Evolutionary conservation across 2,113 vertebrate genomes (phyloP), one percentile per base, ranked within the genome.

Genomic region (Polypterus bichir): DNA sequence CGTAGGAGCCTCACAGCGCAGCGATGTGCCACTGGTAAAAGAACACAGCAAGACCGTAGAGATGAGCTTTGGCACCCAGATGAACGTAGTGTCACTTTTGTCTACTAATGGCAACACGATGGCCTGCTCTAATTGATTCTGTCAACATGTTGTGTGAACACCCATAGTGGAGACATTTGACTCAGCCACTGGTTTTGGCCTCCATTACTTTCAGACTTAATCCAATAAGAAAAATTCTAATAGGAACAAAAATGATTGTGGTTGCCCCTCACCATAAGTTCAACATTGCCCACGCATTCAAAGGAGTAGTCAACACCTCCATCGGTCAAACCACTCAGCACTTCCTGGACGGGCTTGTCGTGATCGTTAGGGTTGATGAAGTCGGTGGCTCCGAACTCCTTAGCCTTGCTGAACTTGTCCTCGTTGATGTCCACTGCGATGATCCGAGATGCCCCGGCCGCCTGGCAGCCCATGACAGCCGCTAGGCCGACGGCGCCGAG

Each of bases 221-320:
- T 27, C 27, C 27, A 27, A 27, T 27, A 27, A 27, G 27, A 27
- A 27, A 27, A 27, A 27, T 27, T 27, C 27, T 27, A 27, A 27
- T 27, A 27, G 27, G 27, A 27, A 27, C n/a, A 8, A n/a, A 8
- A 8, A 53, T 53, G 52, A 8, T 53, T 53, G n/a, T 53, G 7
- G 45, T 27, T 44, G 10, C n/a, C 2, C 6, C 59, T 2, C 59
- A 60, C 59, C 59, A 60, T 60, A 46, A 3, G 10, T 27, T 6
- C 59, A 10, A 60, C 59, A 46, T 60, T 60, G 59, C 59, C 59
- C 27, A 60, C 46, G 46, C 59, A 60, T 46, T 60, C 59, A 46
- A 60, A 60, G n/a, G 59, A 44, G 59, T 60, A 60, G 59, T 60
- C 59, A 10, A 60, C n/a, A 9, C 59, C 59, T 5, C 59, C 59